phyloP scores from a whole-genome alignment of 2,113 vertebrate species.

The Corydoras maculifer region DNA sequence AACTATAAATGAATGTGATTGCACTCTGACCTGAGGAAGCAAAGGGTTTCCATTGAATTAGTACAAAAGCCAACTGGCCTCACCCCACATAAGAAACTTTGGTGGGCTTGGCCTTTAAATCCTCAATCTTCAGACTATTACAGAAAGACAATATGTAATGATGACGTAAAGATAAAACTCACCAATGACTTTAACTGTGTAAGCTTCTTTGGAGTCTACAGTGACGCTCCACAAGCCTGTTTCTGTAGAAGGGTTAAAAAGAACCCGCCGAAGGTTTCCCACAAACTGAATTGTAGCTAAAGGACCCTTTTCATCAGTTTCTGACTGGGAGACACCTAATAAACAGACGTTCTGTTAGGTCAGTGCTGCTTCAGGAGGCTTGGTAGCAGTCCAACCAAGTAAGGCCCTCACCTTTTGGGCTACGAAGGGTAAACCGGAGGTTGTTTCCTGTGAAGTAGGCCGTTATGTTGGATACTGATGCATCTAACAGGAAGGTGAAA shows the following conservation, averaged over 20 bases:
- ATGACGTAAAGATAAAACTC: constrained; percentile 10
- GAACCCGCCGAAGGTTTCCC: constrained; percentile 58
- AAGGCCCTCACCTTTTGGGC: constrained; percentile 46
- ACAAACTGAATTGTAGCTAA: constrained; percentile 53
- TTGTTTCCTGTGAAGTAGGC: constrained; percentile 59
- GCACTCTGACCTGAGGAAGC: constrained; percentile 58
- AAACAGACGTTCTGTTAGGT: background rate
- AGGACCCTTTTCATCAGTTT: constrained; percentile 42
- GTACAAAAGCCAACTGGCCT: no score
- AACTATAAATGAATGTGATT: constrained; percentile 63
- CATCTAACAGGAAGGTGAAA: constrained; percentile 56
- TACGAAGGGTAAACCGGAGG: constrained; percentile 53
- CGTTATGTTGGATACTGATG: constrained; percentile 56
- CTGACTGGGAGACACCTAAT: constrained; percentile 52
- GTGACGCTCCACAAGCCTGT: constrained; percentile 55
- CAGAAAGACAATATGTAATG: constrained; percentile 6
- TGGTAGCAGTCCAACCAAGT: background rate
- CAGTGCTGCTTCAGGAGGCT: background rate
- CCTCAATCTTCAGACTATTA: no score
- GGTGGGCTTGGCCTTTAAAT: no score
- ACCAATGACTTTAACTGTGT: constrained; percentile 66
- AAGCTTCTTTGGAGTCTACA: constrained; percentile 47
- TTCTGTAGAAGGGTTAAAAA: constrained; percentile 36
- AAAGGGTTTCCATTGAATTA: no score
- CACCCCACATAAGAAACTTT: no score